Evolutionary conservation across 2,888 invertebrate species (phyloP).

Genomic region (Epinotia bilunana): DNA sequence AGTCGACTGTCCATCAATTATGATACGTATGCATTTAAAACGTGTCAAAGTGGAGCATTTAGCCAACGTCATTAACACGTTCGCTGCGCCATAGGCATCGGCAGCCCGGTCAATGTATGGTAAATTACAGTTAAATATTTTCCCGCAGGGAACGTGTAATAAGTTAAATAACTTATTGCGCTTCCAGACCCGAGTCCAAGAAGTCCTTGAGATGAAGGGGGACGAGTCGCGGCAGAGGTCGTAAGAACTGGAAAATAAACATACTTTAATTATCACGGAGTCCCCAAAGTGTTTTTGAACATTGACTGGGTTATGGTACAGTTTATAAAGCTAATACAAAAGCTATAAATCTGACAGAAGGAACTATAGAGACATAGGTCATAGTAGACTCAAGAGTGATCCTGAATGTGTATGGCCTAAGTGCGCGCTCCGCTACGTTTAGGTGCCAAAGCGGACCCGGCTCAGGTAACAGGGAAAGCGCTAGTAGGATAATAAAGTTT

Average conservation of each 20-base stretch:
- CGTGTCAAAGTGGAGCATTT: background rate
- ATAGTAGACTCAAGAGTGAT: too few species aligned
- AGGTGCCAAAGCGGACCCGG: too few species aligned
- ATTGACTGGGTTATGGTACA: background rate
- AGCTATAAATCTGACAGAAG: background rate
- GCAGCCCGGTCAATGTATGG: too few species aligned
- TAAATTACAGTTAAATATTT: background rate
- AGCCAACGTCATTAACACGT: too few species aligned
- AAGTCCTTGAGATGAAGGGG: constrained; percentile 85
- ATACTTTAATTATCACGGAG: background rate
- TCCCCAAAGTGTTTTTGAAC: background rate
- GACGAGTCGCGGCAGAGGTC: constrained; percentile 83
- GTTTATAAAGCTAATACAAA: background rate
- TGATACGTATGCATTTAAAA: background rate
- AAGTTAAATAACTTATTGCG: constrained; percentile 65
- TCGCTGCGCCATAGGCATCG: too few species aligned
- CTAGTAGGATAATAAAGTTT: too few species aligned
- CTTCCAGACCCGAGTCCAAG: constrained; percentile 86
- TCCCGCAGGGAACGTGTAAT: background rate
- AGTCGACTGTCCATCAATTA: background rate
- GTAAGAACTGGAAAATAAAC: constrained; percentile 74
- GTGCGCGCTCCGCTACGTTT: too few species aligned
- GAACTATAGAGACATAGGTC: background rate
- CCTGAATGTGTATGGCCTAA: too few species aligned
- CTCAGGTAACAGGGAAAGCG: too few species aligned